Evolutionary conservation across 30 jellyfish, hydroid and myxozoan species (phyloP).

Genomic region (Catostylus mosaicus): DNA sequence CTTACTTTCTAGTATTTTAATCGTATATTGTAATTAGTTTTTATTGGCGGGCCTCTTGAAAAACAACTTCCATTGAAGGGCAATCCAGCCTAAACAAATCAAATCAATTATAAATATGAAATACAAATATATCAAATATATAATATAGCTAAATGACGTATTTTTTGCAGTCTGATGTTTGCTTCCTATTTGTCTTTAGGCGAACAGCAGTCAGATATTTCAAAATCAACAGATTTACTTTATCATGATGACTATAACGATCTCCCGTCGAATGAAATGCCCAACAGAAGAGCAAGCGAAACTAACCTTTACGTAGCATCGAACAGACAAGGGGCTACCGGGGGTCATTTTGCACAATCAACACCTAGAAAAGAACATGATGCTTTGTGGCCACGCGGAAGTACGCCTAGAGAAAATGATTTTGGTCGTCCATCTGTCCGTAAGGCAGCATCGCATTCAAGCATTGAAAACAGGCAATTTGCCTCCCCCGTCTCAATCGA

Average conservation of each 20-base stretch:
- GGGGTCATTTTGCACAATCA: neutral
- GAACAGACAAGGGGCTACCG: neutral
- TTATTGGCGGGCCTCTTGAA: no score
- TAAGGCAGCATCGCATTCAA: conserved; percentile 48
- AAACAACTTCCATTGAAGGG: no score
- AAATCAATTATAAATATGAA: no score
- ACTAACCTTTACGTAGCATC: conserved; percentile 35
- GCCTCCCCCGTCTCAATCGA: neutral
- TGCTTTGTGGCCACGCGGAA: conserved; percentile 9
- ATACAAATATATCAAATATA: no score
- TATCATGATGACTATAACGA: conserved; percentile 9
- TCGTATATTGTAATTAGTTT: no score
- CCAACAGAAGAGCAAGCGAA: conserved; percentile 63
- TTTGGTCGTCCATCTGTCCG: conserved; percentile 22
- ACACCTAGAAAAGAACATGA: neutral
- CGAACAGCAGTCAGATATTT: conserved; percentile 17
- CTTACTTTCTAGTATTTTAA: no score
- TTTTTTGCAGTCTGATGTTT: no score
- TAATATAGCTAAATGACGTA: no score
- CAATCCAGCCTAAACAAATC: no score
- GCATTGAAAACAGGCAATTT: neutral
- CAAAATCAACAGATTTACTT: conserved; percentile 40
- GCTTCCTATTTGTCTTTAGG: conserved; percentile 31
- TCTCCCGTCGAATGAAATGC: conserved; percentile 10
- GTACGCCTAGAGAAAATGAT: conserved; percentile 5